Evolutionary conservation across 2,888 invertebrate genomes (phyloP).

Genomic region (Polyommatus iphigenia): DNA sequence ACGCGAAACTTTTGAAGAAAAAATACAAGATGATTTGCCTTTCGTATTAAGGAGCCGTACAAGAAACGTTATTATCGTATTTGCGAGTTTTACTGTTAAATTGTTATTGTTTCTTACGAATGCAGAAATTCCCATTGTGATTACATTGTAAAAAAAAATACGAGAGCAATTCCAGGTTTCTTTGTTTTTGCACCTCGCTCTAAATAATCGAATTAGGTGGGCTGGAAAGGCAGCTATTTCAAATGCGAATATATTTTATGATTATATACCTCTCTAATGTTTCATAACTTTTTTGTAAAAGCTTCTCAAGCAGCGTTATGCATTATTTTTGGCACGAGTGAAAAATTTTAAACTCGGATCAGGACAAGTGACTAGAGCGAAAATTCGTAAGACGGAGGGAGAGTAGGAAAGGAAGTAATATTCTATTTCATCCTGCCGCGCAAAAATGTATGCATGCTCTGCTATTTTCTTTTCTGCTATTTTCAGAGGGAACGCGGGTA

Average conservation of each 20-base stretch:
- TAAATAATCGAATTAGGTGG: background rate
- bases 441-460: no score
- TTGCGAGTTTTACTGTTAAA: background rate
- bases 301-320: no score
- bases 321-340: no score
- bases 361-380: no score
- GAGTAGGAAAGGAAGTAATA: no score
- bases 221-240: background rate
- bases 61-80: constrained; percentile 30
- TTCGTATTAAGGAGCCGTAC: constrained; percentile 48
- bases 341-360: no score
- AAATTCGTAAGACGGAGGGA: no score
- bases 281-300: no score
- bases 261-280: no score
- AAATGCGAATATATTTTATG: background rate
- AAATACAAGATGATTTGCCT: constrained; percentile 51
- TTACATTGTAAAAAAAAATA: constrained; percentile 24
- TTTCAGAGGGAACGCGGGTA: no score
- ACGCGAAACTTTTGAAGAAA: constrained; percentile 50
- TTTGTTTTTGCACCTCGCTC: background rate
- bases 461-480: no score
- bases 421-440: no score
- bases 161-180: background rate
- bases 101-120: constrained; percentile 24
- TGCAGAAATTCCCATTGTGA: constrained; percentile 1